Percentiles rank a stretch among this genome's conserved stretches.
Conservation (phyloP, 2,113 vertebrate species). For the Nanorana parkeri region DNA sequence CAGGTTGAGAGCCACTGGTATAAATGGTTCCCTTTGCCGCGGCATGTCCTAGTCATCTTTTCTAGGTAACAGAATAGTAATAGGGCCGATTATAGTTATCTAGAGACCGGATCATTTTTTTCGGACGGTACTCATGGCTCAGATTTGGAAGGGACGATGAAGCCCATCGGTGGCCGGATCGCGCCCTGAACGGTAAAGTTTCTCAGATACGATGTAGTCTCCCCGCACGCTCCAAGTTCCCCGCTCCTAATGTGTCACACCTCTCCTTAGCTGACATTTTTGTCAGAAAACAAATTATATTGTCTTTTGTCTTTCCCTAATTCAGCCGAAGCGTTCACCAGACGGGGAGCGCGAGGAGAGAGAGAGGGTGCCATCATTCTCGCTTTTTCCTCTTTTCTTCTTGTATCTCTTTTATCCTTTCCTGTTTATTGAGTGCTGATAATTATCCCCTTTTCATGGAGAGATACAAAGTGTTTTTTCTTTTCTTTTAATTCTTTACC, state of each 20-base stretch:
- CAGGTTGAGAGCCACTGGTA: too few species aligned
- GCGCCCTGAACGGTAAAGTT: neutral
- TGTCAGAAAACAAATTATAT: constrained; percentile 55
- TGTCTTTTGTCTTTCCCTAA: constrained; percentile 57
- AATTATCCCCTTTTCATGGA: constrained; percentile 67
- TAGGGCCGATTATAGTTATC: too few species aligned
- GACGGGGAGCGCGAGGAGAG: constrained; percentile 55
- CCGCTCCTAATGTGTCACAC: constrained; percentile 53
- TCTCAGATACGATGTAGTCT: neutral
- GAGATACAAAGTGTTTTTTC: constrained; percentile 65
- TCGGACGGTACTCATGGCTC: too few species aligned
- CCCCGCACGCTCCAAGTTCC: neutral
- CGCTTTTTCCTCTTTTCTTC: neutral
- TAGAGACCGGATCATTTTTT: too few species aligned
- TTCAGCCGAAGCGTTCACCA: constrained; percentile 60
- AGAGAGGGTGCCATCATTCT: constrained; percentile 60
- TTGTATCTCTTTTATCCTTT: constrained; percentile 44
- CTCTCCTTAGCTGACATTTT: constrained; percentile 58
- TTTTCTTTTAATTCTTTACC: constrained; percentile 3
- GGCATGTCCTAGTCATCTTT: too few species aligned
- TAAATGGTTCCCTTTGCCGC: too few species aligned
- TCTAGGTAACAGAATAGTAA: too few species aligned
- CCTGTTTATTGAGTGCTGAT: constrained; percentile 69
- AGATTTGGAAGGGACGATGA: too few species aligned
- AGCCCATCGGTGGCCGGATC: too few species aligned